phyloP scores from a whole-genome alignment of 2,113 vertebrate species.

The Mirounga angustirostris region DNA sequence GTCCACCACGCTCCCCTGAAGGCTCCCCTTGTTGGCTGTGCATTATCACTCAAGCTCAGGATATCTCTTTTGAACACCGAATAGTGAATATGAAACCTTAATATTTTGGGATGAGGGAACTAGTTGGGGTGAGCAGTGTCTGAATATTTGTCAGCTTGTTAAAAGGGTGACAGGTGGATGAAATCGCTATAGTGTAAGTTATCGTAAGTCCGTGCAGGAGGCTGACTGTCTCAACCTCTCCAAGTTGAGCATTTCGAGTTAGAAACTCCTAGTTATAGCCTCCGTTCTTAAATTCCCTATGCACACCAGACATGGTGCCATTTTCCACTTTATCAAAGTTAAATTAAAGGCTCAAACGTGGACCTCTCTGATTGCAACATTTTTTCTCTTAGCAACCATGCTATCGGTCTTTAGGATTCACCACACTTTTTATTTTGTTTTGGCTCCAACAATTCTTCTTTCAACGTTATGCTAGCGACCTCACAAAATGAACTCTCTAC shows the following conservation, averaged over 20 bases:
- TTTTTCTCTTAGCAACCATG: background rate
- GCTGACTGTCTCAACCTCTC: background rate
- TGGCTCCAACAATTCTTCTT: background rate
- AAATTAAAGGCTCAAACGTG: background rate
- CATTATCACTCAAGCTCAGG: background rate
- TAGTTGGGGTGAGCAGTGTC: background rate
- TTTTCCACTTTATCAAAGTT: background rate
- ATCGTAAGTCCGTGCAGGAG: too few species aligned
- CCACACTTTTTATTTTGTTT: background rate
- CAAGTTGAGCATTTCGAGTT: background rate
- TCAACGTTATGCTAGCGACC: background rate
- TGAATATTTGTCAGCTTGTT: background rate
- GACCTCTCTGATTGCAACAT: background rate
- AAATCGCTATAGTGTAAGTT: rapidly evolving
- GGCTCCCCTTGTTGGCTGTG: background rate
- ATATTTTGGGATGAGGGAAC: background rate
- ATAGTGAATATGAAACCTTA: background rate
- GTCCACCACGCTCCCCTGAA: too few species aligned
- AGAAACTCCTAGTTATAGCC: background rate
- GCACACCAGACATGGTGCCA: rapidly evolving
- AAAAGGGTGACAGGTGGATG: background rate
- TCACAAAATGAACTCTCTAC: background rate
- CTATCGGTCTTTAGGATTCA: background rate
- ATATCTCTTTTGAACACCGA: background rate
- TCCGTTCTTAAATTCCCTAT: background rate